Evolutionary conservation across 2,797 vertebrate genomes (phyloP).

Genomic region (Pygocentrus nattereri): DNA sequence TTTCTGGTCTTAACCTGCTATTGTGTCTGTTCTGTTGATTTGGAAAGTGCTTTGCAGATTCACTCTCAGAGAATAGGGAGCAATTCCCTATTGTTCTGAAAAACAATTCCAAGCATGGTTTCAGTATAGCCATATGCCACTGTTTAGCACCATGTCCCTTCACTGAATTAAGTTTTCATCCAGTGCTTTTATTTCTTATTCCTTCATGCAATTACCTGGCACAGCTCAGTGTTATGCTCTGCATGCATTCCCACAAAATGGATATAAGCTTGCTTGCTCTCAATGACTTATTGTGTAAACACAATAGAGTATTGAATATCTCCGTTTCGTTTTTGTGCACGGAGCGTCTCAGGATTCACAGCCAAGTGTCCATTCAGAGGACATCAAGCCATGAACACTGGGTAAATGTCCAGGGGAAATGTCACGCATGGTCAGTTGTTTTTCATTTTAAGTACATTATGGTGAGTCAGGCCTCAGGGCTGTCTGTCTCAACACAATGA

Average conservation of each 20-base stretch:
- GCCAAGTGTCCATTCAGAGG: background rate
- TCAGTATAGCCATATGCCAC: background rate
- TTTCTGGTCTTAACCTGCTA: background rate
- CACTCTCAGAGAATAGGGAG: background rate
- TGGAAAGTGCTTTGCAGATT: background rate
- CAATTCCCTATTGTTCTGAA: conserved; percentile 4
- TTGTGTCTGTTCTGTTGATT: background rate
- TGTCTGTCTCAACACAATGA: conserved; percentile 31
- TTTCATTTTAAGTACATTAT: conserved; percentile 33
- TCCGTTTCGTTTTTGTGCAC: background rate
- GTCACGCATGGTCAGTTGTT: conserved; percentile 6
- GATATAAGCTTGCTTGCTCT: background rate
- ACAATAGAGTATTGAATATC: background rate
- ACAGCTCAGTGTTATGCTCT: background rate
- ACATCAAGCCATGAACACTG: background rate
- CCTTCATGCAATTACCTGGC: background rate
- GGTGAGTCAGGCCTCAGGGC: conserved; percentile 6
- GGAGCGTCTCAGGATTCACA: background rate
- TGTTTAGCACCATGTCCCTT: conserved; percentile 9
- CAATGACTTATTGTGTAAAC: background rate
- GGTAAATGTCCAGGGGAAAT: conserved; percentile 22
- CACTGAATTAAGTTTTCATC: conserved; percentile 14
- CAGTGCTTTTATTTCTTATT: background rate
- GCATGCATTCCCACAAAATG: conserved; percentile 4
- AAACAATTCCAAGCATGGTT: background rate